Evolutionary conservation across 2,888 invertebrate species (phyloP), one percentile per base, ranked within the genome.

Genomic region (Thalpophila matura): DNA sequence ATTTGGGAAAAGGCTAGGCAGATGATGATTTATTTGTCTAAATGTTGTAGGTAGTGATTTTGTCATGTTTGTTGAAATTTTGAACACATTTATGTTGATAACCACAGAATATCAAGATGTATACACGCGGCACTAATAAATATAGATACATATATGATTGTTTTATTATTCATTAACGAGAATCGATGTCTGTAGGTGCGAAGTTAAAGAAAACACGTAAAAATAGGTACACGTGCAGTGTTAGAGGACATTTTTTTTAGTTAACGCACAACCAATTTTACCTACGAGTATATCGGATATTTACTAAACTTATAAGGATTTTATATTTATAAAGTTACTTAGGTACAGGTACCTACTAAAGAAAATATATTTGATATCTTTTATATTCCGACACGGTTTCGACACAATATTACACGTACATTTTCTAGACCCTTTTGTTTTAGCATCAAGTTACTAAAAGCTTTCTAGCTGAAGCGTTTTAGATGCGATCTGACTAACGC

Each of bases 381-480:
- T 72, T 46, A 56, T 68, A 72, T 46, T 68, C 38, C 6, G 14
- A 35, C 20, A 22, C 9, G 43, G 43, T 49, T 55, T 56, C 33
- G 37, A 72, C 16, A 55, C 29, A 57, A 56, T 56, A 68, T 72
- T 35, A 37, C 16, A 24, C 3, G 40, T 64, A 27, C 33, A 71
- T 71, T 67, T 40, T 65, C 65, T 45, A 72, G 33, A 56, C 47
- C 42, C 55, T 65, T 67, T 67, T 64, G 31, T 64, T 38, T 20
- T 5, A 43, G 72, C 35, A 14, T 67, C 47, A 29, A 6, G 33
- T 67, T 67, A 55, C 67, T 67, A 55, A 72, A 65, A 64, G 65
- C 55, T 71, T 64, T 47, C 47, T 63, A 47, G 42, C 37, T 43
- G 31, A 42, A 16, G 22, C 31, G 26, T 71, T 51, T 31, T n/a